Conservation (phyloP, 2,888 invertebrate genomes). For the Neria commutata region DNA sequence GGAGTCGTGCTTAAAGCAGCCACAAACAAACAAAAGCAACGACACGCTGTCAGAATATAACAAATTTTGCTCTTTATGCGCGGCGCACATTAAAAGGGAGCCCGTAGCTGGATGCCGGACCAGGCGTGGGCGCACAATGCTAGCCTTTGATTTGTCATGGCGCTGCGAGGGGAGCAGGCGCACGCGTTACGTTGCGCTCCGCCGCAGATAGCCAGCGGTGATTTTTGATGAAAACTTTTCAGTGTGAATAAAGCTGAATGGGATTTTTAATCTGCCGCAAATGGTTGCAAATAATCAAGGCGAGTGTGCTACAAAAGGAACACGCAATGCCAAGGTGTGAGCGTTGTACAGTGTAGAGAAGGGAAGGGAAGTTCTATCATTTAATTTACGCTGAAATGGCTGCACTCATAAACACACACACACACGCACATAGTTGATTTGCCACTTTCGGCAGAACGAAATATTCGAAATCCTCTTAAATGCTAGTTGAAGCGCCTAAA, state of each 20-base stretch:
- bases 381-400: background rate
- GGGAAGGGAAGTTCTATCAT: background rate
- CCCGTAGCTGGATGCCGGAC: too few species aligned
- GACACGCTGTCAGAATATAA: background rate
- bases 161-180: slow-evolving; percentile 52
- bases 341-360: too few species aligned
- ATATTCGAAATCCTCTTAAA: slow-evolving; percentile 4
- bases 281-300: background rate
- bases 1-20: background rate
- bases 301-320: too few species aligned
- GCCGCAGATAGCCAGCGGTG: slow-evolving; percentile 53
- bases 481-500: too few species aligned
- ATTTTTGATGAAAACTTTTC: slow-evolving; percentile 56
- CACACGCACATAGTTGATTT: background rate
- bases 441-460: too few species aligned
- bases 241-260: slow-evolving; percentile 29
- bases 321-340: too few species aligned
- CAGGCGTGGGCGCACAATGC: background rate
- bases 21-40: background rate
- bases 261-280: background rate
- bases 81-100: background rate
- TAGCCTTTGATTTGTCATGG: slow-evolving; percentile 60
- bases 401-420: background rate
- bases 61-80: background rate
- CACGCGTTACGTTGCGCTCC: too few species aligned